phyloP scores from a whole-genome alignment of 2,888 invertebrate genomes.

The Tricholauxania praeusta region DNA sequence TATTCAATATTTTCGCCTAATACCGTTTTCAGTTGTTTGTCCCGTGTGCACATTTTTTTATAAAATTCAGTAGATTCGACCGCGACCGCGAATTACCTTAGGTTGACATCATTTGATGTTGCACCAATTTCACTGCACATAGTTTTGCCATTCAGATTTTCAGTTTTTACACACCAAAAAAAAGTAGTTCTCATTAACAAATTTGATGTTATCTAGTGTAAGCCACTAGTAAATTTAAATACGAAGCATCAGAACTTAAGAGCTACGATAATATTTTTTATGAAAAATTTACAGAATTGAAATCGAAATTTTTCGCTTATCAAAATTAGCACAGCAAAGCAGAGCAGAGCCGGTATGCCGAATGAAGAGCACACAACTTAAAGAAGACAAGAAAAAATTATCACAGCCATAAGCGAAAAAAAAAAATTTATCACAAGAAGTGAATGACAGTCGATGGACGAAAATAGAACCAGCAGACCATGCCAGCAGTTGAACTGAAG shows the following conservation, averaged over 20 bases:
- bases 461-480: conserved; percentile 14
- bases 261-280: background rate
- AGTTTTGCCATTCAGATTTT: too few relatives aligned
- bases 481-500: conserved; percentile 11
- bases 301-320: conserved; percentile 5
- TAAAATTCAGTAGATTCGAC: too few relatives aligned
- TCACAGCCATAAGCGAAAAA: background rate
- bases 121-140: too few relatives aligned
- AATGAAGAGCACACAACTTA: background rate
- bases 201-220: too few relatives aligned
- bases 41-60: too few relatives aligned
- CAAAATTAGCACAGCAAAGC: background rate
- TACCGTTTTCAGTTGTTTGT: too few relatives aligned
- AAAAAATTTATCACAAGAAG: conserved; percentile 11
- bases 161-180: too few relatives aligned
- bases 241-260: background rate
- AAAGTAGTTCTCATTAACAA: too few relatives aligned
- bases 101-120: too few relatives aligned
- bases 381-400: background rate
- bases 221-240: too few relatives aligned
- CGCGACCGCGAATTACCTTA: too few relatives aligned
- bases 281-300: conserved; percentile 10
- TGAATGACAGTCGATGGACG: conserved; percentile 17
- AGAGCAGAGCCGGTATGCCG: background rate
- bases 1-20: too few relatives aligned